A percentile compares a stretch with the other conserved stretches of the same genome.
These are phyloP conservation scores for Hippocampus guttulatus DNA, from an alignment of 2,113 vertebrate species.

Conservation along the genomic window DNA sequence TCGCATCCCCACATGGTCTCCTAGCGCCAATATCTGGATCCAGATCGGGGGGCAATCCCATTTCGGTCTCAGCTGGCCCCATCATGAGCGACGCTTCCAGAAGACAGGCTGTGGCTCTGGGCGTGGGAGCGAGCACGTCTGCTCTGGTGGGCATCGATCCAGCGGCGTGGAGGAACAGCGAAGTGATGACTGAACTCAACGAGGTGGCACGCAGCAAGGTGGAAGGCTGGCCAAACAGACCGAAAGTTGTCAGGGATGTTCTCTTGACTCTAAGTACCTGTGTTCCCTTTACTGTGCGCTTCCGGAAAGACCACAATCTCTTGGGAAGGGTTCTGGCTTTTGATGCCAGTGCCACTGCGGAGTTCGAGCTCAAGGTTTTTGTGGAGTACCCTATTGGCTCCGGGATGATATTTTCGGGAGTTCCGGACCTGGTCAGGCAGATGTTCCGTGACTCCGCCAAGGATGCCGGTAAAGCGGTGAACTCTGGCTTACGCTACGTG, in stretches of 20 bases:
- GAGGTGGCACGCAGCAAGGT: conserved; percentile 78
- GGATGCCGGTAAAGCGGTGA: conserved; percentile 80
- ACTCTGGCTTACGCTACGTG: conserved; percentile 82
- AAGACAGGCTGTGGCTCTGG: conserved; percentile 65
- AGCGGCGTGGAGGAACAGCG: conserved; percentile 65
- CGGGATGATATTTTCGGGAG: conserved; percentile 78
- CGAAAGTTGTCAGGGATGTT: conserved; percentile 79
- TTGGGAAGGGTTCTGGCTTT: conserved; percentile 83
- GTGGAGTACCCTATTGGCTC: conserved; percentile 82
- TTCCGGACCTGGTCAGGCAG: conserved; percentile 79
- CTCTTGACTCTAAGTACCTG: conserved; percentile 76
- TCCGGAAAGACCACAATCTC: conserved; percentile 85
- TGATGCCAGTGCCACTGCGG: conserved; percentile 72
- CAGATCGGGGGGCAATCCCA: conserved; percentile 55
- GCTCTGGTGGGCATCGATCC: conserved; percentile 61
- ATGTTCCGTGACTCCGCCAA: conserved; percentile 86
- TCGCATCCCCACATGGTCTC: conserved; percentile 66
- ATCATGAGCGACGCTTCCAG: conserved; percentile 71
- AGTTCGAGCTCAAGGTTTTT: conserved; percentile 84
- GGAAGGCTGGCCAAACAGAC: conserved; percentile 82
- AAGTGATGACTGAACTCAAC: conserved; percentile 71
- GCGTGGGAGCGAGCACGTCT: conserved; percentile 64
- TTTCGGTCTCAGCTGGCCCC: conserved; percentile 65
- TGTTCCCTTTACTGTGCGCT: conserved; percentile 83
- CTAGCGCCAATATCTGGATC: conserved; percentile 66